Evolutionary conservation across 2,888 invertebrate species (phyloP).

Genomic region (Actias luna): DNA sequence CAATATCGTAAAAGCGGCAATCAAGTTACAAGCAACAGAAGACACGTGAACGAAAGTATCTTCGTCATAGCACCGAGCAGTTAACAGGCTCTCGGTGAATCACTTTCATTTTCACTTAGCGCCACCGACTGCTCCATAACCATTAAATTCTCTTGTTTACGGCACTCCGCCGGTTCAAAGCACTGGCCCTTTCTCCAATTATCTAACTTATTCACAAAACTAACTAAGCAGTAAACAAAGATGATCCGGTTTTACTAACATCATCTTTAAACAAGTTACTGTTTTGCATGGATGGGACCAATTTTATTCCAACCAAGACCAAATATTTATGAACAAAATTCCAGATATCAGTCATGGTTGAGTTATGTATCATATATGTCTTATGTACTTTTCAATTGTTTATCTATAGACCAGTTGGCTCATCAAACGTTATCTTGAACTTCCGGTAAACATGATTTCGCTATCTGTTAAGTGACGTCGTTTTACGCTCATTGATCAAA

Average conservation of each 20-base stretch:
- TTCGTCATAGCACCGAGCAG: slow-evolving; percentile 58
- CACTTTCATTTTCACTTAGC: slow-evolving; percentile 75
- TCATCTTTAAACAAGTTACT: slow-evolving; percentile 43
- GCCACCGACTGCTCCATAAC: slow-evolving; percentile 64
- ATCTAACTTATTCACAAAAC: slow-evolving; percentile 63
- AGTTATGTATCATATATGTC: too few relatives aligned
- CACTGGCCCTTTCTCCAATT: slow-evolving; percentile 42
- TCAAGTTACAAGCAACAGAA: slow-evolving; percentile 39
- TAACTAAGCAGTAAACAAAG: slow-evolving; percentile 59
- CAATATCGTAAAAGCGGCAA: slow-evolving; percentile 47
- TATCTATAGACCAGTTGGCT: neutral
- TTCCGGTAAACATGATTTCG: too few relatives aligned
- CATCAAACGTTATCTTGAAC: too few relatives aligned
- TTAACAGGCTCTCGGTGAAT: slow-evolving; percentile 60
- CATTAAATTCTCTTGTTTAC: slow-evolving; percentile 71
- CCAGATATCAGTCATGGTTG: neutral
- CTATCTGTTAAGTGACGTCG: too few relatives aligned
- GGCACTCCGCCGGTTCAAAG: slow-evolving; percentile 45
- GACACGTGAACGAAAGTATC: slow-evolving; percentile 51
- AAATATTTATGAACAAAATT: neutral
- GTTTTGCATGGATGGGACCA: slow-evolving; percentile 40
- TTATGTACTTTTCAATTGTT: neutral
- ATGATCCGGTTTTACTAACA: slow-evolving; percentile 39
- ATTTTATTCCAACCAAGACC: neutral
- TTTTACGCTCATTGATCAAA: too few relatives aligned